phyloP scores from a whole-genome alignment of 2,113 vertebrate species.

The Limanda limanda region DNA sequence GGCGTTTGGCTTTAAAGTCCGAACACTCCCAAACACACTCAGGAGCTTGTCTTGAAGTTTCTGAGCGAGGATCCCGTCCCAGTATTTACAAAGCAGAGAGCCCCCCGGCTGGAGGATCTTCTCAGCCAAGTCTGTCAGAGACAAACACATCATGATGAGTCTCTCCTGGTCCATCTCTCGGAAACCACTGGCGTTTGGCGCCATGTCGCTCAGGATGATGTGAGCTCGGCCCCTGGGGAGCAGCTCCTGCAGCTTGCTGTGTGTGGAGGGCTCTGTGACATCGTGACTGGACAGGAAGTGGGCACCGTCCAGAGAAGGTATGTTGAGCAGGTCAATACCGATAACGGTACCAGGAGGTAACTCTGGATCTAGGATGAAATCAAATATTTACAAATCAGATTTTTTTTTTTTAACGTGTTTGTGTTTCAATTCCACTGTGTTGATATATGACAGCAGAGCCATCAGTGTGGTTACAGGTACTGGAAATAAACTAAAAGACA shows the following conservation, averaged over 20 bases:
- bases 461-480: not conserved
- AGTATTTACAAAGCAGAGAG: slow-evolving; percentile 91
- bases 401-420: not conserved
- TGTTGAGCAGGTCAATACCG: slow-evolving; percentile 89
- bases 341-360: slow-evolving; percentile 86
- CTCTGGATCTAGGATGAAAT: slow-evolving; percentile 79
- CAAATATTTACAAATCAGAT: not conserved
- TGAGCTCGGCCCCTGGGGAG: slow-evolving; percentile 86
- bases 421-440: not conserved
- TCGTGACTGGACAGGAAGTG: slow-evolving; percentile 87
- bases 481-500: not conserved
- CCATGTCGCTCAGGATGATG: slow-evolving; percentile 95
- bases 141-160: slow-evolving; percentile 84
- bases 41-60: slow-evolving; percentile 83
- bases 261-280: slow-evolving; percentile 79
- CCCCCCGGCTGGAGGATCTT: slow-evolving; percentile 84
- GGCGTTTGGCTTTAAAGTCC: slow-evolving; percentile 88
- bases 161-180: slow-evolving; percentile 91
- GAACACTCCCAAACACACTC: slow-evolving; percentile 81
- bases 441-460: not conserved
- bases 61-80: slow-evolving; percentile 86
- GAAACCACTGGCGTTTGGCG: slow-evolving; percentile 92
- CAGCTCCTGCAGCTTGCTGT: slow-evolving; percentile 77
- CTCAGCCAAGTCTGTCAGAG: slow-evolving; percentile 83
- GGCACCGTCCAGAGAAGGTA: slow-evolving; percentile 89